These are phyloP conservation scores for Nomada lathburiana DNA, from an alignment of 2,888 invertebrate genomes.

Conservation along the genomic window DNA sequence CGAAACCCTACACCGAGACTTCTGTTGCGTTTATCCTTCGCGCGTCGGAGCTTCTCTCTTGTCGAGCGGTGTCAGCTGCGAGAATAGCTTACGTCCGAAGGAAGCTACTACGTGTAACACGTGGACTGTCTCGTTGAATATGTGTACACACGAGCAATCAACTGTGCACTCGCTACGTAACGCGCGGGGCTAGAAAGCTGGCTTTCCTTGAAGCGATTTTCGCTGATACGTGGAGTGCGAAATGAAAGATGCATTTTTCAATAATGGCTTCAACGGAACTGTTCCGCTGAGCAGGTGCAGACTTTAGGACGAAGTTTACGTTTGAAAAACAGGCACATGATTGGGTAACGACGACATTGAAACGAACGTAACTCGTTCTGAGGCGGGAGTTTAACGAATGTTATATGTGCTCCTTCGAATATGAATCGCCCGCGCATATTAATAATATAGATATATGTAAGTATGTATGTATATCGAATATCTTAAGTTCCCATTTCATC, in stretches of 20 bases:
- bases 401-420: too few relatives aligned
- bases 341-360: not conserved
- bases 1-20: not conserved
- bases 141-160: slow-evolving; percentile 3
- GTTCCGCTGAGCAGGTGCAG: not conserved
- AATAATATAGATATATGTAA: too few relatives aligned
- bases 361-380: not conserved
- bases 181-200: too few relatives aligned
- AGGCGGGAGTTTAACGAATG: too few relatives aligned
- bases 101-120: slow-evolving; percentile 1
- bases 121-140: slow-evolving; percentile 15
- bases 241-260: too few relatives aligned
- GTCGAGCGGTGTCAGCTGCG: slow-evolving; percentile 37
- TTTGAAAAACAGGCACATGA: not conserved
- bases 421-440: too few relatives aligned
- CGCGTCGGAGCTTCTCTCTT: not conserved
- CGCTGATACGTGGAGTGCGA: not conserved
- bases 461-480: too few relatives aligned
- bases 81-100: slow-evolving; percentile 8
- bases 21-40: too few relatives aligned
- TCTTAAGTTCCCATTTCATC: too few relatives aligned
- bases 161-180: too few relatives aligned
- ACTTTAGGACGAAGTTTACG: not conserved
- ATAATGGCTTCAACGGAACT: not conserved
- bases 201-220: not conserved